Evolutionary conservation across 2,888 invertebrate species (phyloP).

Genomic region (Yponomeuta evonymella): DNA sequence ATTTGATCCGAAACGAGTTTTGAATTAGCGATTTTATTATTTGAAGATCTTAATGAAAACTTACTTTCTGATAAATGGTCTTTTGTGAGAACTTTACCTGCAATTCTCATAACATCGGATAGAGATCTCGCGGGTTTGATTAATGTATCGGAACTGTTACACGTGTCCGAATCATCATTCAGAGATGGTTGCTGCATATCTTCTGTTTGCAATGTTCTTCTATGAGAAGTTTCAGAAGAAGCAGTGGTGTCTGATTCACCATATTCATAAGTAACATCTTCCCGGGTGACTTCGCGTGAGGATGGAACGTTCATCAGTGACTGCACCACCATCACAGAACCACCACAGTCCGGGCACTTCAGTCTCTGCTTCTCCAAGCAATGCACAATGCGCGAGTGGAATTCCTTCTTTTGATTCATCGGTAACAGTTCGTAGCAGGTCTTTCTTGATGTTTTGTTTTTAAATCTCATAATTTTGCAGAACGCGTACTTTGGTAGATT

Average conservation of each 20-base stretch:
- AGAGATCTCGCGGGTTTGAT: neutral
- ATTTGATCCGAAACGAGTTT: conserved; percentile 15
- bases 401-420: conserved; percentile 71
- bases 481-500: conserved; percentile 72
- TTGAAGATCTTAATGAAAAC: neutral
- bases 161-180: neutral
- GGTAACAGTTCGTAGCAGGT: conserved; percentile 74
- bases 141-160: neutral
- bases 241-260: neutral
- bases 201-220: neutral
- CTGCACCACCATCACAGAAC: conserved; percentile 42
- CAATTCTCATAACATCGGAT: neutral
- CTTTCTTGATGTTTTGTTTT: conserved; percentile 63
- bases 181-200: neutral
- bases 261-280: neutral
- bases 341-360: conserved; percentile 70
- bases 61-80: neutral
- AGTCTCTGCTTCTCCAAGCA: conserved; percentile 68
- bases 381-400: conserved; percentile 69
- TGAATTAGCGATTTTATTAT: neutral
- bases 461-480: conserved; percentile 76
- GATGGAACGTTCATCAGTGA: conserved; percentile 34
- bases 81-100: neutral
- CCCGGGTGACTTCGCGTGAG: neutral
- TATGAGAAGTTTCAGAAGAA: neutral